Evolutionary conservation across 1,140 invertebrate species (phyloP).

Genomic region (Diorhabda elongata): DNA sequence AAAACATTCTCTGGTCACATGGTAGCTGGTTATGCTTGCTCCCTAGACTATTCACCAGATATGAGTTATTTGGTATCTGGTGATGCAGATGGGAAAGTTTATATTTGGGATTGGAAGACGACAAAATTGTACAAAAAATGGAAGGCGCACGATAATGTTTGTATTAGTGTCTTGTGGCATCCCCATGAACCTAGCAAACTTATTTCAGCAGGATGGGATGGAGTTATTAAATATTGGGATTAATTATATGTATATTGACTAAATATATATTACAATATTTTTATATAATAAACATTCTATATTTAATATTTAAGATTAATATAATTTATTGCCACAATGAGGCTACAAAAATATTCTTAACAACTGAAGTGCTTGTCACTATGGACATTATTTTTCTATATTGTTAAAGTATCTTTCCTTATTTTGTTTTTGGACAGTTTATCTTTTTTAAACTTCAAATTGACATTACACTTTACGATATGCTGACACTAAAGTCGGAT

Average conservation of each 20-base stretch:
- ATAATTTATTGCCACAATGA: too few species aligned
- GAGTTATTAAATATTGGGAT: constrained; percentile 98
- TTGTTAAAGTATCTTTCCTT: too few species aligned
- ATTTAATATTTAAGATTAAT: too few species aligned
- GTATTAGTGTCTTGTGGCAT: constrained; percentile 94
- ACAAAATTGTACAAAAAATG: constrained; percentile 97
- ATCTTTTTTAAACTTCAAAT: too few species aligned
- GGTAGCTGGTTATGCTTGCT: constrained; percentile 98
- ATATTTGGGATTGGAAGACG: constrained; percentile 99
- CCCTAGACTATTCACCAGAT: constrained; percentile 96
- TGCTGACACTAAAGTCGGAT: too few species aligned
- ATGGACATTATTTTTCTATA: too few species aligned
- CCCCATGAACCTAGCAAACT: constrained; percentile 97
- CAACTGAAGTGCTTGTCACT: too few species aligned
- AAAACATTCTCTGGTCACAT: constrained; percentile 98
- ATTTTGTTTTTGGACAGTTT: too few species aligned
- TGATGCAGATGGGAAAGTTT: constrained; percentile 99
- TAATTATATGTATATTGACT: constrained; percentile 50
- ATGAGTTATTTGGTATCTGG: constrained; percentile 99
- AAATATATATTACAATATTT: too few species aligned
- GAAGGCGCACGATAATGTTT: constrained; percentile 98
- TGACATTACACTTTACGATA: too few species aligned
- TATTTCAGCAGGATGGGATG: constrained; percentile 97
- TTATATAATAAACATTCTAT: too few species aligned
- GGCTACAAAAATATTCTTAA: too few species aligned